Base-by-base conservation (phyloP, 2,888 invertebrate genomes). In the Galeopsomyia nigrocyanea region DNA sequence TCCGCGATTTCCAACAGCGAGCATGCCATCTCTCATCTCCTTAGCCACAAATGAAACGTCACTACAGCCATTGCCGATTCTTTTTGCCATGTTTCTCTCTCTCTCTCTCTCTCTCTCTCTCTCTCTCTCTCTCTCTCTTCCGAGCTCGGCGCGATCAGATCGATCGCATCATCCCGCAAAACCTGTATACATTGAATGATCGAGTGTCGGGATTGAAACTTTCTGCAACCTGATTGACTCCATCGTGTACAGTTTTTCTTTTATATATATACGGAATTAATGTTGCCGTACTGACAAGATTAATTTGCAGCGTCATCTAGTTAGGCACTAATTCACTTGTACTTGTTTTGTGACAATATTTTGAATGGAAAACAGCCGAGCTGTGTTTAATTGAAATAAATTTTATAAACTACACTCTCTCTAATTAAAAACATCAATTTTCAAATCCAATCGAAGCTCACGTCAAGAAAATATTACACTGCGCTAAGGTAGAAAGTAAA, bases 11-110 rank as follows among this genome's bases (percentile, higher is more conserved):
- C 76, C 75, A 69, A 78, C 81, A 22, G 61, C 75, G 66, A 71
- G 56, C 75, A 66, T 67, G 77, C 75, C 79, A 81, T 80, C 80
- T 77, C 78, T 80, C 79, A 80, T 80, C 77, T 76, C 65, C 62
- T 53, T 51, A 16, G 56, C 50, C 58, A 22, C 66, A 69, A 68
- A 69, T 62, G 71, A 73, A 67, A 62, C 66, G 69, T 73, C 66
- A 68, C 70, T 68, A 66, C 63, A n/a, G 51, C 26, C 17, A 47
- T 50, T 53, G 14, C 16, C 69, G 56, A 56, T 67, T 46, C 56
- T 64, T 68, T 57, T 58, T 66, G 22, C 46, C 56, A 39, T 61
- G 46, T 61, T 39, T 67, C 57, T 74, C 64, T 66, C 69, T 16
- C 1, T 26, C 26, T 26, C 26, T 26, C 26, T 26, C 26, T 5